phyloP scores from a whole-genome alignment of 2,113 vertebrate species.

The Beaufortia kweichowensis region DNA sequence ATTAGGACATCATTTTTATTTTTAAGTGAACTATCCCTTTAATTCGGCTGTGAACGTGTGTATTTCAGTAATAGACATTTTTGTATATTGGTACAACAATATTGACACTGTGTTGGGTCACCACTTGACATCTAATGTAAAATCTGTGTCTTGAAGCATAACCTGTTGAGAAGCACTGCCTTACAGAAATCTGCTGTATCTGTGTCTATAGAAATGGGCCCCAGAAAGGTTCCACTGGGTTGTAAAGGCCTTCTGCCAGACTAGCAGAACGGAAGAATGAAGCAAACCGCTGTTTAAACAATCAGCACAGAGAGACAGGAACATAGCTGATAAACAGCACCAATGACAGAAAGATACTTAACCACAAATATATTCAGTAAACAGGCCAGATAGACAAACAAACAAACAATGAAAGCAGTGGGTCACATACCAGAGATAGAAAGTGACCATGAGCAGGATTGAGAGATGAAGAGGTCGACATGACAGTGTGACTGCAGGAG shows the following conservation, averaged over 20 bases:
- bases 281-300: slow-evolving; percentile 10
- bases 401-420: slow-evolving; percentile 15
- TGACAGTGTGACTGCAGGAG: slow-evolving; percentile 44
- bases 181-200: background rate
- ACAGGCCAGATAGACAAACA: background rate
- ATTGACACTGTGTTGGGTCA: background rate
- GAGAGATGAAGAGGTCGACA: background rate
- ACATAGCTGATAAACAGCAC: background rate
- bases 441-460: background rate
- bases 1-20: no score
- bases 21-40: no score
- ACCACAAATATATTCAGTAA: background rate
- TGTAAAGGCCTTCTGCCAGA: background rate
- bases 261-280: slow-evolving; percentile 20
- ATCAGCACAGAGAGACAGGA: slow-evolving; percentile 9
- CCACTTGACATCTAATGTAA: background rate
- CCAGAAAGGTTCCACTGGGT: background rate
- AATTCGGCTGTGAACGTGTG: no score
- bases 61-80: background rate
- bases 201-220: background rate
- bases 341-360: background rate
- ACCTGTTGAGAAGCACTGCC: background rate
- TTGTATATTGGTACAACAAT: background rate
- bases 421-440: background rate
- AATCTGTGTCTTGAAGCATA: background rate